phyloP scores from a whole-genome alignment of 2,113 vertebrate genomes.

The Cololabis saira region DNA sequence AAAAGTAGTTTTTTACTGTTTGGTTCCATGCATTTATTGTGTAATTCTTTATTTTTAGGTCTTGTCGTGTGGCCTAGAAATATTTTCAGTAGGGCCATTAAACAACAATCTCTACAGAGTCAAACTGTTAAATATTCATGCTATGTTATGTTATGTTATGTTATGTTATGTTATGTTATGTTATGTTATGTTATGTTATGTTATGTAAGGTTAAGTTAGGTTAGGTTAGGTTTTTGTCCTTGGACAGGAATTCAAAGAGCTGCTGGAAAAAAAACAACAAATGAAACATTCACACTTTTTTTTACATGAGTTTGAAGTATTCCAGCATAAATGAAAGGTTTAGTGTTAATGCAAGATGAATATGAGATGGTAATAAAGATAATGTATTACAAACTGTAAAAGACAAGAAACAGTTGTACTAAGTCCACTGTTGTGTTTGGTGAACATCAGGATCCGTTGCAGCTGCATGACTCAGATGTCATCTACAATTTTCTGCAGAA shows the following conservation, averaged over 20 bases:
- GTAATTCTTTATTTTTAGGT: too few relatives aligned
- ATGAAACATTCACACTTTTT: not conserved
- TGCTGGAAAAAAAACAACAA: not conserved
- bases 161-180: too few relatives aligned
- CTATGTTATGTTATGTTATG: too few relatives aligned
- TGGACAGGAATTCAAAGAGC: not conserved
- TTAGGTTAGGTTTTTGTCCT: too few relatives aligned
- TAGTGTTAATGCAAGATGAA: not conserved
- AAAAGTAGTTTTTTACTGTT: too few relatives aligned
- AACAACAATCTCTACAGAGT: too few relatives aligned
- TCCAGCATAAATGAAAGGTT: slow-evolving; percentile 1
- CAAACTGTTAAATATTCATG: not conserved
- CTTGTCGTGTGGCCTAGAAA: too few relatives aligned
- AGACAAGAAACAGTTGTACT: not conserved
- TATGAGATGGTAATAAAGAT: not conserved
- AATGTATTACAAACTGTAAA: not conserved
- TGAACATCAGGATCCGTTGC: slow-evolving; percentile 8
- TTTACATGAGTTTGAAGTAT: not conserved
- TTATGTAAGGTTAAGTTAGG: too few relatives aligned
- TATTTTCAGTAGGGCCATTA: too few relatives aligned
- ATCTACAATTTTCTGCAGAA: not conserved
- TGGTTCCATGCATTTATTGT: too few relatives aligned
- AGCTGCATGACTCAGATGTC: slow-evolving; percentile 24
- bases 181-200: too few relatives aligned
- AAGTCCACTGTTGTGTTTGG: not conserved